Evolutionary conservation across 2,797 vertebrate species (phyloP).

Genomic region (Paedocypris micromegethes): DNA sequence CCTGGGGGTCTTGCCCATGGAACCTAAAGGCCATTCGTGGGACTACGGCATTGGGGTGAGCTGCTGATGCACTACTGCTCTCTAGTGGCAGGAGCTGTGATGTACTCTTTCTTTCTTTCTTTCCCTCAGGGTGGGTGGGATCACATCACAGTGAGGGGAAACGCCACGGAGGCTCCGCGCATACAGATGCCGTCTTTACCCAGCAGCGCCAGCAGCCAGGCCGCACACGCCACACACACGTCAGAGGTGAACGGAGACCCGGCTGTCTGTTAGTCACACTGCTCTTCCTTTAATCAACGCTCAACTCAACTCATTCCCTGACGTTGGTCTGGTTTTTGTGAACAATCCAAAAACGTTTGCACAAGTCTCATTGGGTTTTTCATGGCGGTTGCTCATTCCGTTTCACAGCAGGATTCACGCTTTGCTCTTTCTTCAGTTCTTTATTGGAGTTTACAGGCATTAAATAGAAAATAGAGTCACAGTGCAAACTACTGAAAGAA

Average conservation of each 20-base stretch:
- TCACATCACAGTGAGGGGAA: slow-evolving; percentile 84
- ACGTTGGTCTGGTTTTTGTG: too few relatives aligned
- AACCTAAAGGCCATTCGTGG: slow-evolving; percentile 86
- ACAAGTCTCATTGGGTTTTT: neutral
- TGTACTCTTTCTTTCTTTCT: neutral
- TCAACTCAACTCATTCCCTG: slow-evolving; percentile 18
- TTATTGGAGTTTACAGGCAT: slow-evolving; percentile 38
- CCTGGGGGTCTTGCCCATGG: slow-evolving; percentile 77
- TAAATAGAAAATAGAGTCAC: slow-evolving; percentile 34
- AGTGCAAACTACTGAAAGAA: slow-evolving; percentile 19
- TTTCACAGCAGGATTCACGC: neutral
- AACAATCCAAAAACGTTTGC: too few relatives aligned
- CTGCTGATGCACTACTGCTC: slow-evolving; percentile 56
- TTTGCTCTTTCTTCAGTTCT: slow-evolving; percentile 11
- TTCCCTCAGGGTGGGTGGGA: slow-evolving; percentile 89
- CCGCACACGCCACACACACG: slow-evolving; percentile 44
- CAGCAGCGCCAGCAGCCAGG: slow-evolving; percentile 16
- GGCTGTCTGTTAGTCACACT: slow-evolving; percentile 53
- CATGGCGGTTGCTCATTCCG: neutral
- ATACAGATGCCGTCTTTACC: slow-evolving; percentile 41
- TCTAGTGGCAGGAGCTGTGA: neutral
- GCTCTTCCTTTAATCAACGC: neutral
- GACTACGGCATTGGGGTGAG: slow-evolving; percentile 96
- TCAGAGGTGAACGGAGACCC: slow-evolving; percentile 59
- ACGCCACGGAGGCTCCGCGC: slow-evolving; percentile 68